Conservation (phyloP, 1,140 invertebrate genomes). For the Drosophila jambulina region DNA sequence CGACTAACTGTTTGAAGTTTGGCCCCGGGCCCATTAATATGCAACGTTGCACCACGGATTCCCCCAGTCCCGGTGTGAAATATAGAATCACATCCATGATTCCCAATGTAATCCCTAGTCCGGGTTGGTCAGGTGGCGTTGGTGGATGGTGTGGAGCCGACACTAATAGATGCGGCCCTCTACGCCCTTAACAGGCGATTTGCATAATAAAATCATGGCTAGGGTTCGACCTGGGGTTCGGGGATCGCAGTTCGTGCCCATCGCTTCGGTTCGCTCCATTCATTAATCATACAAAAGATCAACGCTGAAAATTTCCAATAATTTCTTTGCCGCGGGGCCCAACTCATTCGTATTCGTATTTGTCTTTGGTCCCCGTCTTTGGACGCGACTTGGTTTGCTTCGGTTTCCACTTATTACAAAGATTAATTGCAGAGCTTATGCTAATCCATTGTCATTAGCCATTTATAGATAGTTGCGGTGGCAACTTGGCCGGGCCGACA, state of each 20-base stretch:
- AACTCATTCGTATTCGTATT: conserved; percentile 42
- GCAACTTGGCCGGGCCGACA: conserved; percentile 55
- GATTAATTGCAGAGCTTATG: conserved; percentile 80
- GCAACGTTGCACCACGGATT: conserved; percentile 40
- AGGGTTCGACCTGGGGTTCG: background rate
- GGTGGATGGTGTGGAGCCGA: conserved; percentile 43
- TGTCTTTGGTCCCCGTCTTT: conserved; percentile 40
- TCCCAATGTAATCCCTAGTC: conserved; percentile 13
- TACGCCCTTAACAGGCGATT: conserved; percentile 74
- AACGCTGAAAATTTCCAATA: conserved; percentile 74
- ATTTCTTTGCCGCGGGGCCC: conserved; percentile 50
- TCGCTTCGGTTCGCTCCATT: conserved; percentile 55
- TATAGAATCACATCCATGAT: conserved; percentile 17
- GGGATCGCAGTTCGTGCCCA: conserved; percentile 30
- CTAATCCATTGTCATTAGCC: conserved; percentile 81
- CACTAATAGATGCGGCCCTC: conserved; percentile 76
- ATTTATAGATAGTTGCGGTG: conserved; percentile 74
- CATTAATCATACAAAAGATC: conserved; percentile 77
- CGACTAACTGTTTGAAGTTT: conserved; percentile 68
- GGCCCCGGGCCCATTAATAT: conserved; percentile 60
- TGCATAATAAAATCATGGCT: conserved; percentile 67
- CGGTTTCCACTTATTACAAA: conserved; percentile 79
- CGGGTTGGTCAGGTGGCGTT: conserved; percentile 40
- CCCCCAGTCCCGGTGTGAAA: conserved; percentile 38
- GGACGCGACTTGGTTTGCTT: conserved; percentile 36